phyloP scores from a whole-genome alignment of 2,888 invertebrate genomes.

The Chymomyza fuscimana region DNA sequence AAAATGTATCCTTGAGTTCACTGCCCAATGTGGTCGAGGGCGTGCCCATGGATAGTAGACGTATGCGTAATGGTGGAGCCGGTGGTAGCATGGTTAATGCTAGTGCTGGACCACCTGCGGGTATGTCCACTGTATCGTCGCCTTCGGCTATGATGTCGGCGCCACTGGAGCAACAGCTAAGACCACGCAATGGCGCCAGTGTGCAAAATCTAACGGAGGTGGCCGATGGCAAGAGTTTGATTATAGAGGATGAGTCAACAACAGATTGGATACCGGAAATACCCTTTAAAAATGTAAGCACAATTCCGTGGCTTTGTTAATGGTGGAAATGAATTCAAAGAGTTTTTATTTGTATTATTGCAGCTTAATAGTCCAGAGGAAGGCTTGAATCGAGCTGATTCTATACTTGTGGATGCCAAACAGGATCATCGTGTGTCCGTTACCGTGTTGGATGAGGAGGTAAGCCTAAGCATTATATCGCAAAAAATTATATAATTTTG shows the following conservation, averaged over 20 bases:
- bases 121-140: conserved; percentile 63
- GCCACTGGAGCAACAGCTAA: conserved; percentile 55
- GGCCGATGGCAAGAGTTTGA: conserved; percentile 80
- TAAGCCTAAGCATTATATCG: conserved; percentile 35
- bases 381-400: conserved; percentile 75
- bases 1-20: conserved; percentile 73
- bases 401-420: conserved; percentile 74
- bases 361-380: conserved; percentile 78
- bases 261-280: conserved; percentile 95
- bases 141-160: conserved; percentile 64
- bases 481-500: neutral
- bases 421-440: conserved; percentile 76
- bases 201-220: conserved; percentile 58
- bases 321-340: neutral
- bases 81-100: conserved; percentile 15
- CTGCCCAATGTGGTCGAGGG: conserved; percentile 76
- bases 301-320: neutral
- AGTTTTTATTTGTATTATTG: conserved; percentile 20
- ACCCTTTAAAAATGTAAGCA: conserved; percentile 91
- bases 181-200: conserved; percentile 60
- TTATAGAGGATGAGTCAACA: conserved; percentile 88
- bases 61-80: conserved; percentile 54
- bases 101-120: conserved; percentile 28
- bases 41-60: conserved; percentile 62
- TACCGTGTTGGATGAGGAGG: conserved; percentile 78